Evolutionary conservation across 2,797 vertebrate species (phyloP), one percentile per base, ranked within the genome.

Genomic region (Nasua narica): DNA sequence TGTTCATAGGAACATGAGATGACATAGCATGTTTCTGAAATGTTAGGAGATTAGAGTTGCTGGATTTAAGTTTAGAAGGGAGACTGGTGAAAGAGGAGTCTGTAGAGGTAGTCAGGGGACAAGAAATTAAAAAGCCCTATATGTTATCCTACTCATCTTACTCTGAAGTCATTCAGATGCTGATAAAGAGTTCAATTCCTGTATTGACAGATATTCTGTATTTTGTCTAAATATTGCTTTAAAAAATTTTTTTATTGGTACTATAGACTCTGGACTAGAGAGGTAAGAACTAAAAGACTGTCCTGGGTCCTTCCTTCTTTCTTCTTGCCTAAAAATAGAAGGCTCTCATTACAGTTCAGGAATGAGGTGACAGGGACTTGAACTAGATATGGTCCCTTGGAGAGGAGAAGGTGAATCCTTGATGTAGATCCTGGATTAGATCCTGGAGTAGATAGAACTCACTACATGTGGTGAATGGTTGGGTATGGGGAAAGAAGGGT

Each of bases 401-500:
- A 83, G 6, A 52, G 27, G n/a, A 43, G 37, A 79, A 92, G 18
- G 21, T 32, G 12, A 18, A 32, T 21, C 6, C 23, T 4, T 10
- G 23, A 37, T 40, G n/a, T n/a, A n/a, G n/a, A n/a, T n/a, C n/a
- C n/a, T n/a, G n/a, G n/a, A n/a, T n/a, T n/a, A n/a, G n/a, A n/a
- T n/a, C n/a, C n/a, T n/a, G n/a, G n/a, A n/a, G 9, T 6, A 58
- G 37, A 40, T 56, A 62, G 76, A 62, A 18, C 56, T 19, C 19
- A 25, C 18, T 32, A n/a, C 2, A 1, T 3, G 5, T 40, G n/a
- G 14, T 7, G 10, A 40, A 7, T 37, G 12, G 40, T 3, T 82
- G 35, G 2, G 8, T 19, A 2, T 15, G 1, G 50, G 70, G 21
- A 40, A 25, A 46, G 19, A 2, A 12, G 1, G 43, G 67, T 3